phyloP scores from a whole-genome alignment of 2,113 vertebrate species.

The Casuarius casuarius region DNA sequence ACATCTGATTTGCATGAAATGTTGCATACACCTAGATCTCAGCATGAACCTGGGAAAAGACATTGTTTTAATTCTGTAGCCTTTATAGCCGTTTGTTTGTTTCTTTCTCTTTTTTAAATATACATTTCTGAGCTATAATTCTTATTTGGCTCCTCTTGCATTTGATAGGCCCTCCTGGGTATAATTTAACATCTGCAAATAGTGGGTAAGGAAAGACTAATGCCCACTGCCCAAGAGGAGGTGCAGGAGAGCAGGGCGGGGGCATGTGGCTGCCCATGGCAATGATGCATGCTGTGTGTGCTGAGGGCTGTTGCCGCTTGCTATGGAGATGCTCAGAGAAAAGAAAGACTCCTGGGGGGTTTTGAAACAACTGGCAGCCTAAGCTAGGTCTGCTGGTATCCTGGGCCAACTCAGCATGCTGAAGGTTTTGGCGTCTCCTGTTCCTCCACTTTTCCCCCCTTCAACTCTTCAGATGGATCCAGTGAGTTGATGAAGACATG shows the following conservation, averaged over 20 bases:
- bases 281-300: neutral
- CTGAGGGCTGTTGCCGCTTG: neutral
- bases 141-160: constrained; percentile 27
- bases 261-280: neutral
- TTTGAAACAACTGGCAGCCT: neutral
- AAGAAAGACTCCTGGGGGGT: neutral
- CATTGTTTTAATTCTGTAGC: constrained; percentile 66
- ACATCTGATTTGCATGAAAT: constrained; percentile 55
- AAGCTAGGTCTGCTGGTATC: neutral
- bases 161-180: constrained; percentile 34
- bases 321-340: neutral
- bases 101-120: neutral
- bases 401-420: neutral
- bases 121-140: constrained; percentile 43
- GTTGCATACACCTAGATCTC: constrained; percentile 22
- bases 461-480: neutral
- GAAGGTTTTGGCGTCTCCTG: neutral
- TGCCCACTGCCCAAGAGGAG: neutral
- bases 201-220: constrained; percentile 27
- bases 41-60: constrained; percentile 49
- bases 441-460: neutral
- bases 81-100: neutral
- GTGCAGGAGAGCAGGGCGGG: neutral
- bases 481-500: neutral
- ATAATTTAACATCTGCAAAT: constrained; percentile 61